Base-by-base conservation (phyloP, 2,113 vertebrate genomes). In the Plecturocebus donacophilus region DNA sequence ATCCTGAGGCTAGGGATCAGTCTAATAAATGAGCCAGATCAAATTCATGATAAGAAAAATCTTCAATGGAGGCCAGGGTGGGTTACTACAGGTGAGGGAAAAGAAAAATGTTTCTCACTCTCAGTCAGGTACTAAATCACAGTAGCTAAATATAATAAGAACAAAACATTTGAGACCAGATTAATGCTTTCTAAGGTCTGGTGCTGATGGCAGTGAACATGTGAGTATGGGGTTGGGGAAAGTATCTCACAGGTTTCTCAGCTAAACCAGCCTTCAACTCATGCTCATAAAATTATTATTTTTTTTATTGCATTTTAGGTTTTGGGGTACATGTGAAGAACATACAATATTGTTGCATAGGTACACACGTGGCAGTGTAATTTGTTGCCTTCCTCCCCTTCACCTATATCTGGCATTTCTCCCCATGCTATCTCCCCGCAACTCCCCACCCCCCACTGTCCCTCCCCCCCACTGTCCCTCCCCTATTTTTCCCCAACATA, bases 81-180 rank as follows among this genome's bases (percentile, higher is more conserved):
- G 38, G 40, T 96, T 75, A 85, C 47, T 11, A n/a, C 45, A 92
- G 35, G 21, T 30, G 21, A 87, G 64, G 25, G 42, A 75, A 87
- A 21, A 95, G 47, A 90, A 92, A 76, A 91, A 80, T 64, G 9
- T 80, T 95, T 88, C 7, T 95, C 8, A 42, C n/a, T 70, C 76
- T 95, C 23, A 16, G 21, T 79, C 49, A 89, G 49, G 42, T 80
- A 66, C 20, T 66, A 52, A 97, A 85, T 90, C 56, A 94, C 20
- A 68, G 25, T 95, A 85, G 49, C 38, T 95, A 94, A 79, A 91
- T 89, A 87, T 79, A 90, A 49, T 35, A 86, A 61, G 52, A 95
- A 30, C 30, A 45, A 87, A 87, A 32, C 42, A 81, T 77, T 52
- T 89, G n/a, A 40, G 32, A 92, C 47, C 40, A 90, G 3, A 68